Base-by-base conservation (phyloP, 2,888 invertebrate genomes). In the Andrena marginata region DNA sequence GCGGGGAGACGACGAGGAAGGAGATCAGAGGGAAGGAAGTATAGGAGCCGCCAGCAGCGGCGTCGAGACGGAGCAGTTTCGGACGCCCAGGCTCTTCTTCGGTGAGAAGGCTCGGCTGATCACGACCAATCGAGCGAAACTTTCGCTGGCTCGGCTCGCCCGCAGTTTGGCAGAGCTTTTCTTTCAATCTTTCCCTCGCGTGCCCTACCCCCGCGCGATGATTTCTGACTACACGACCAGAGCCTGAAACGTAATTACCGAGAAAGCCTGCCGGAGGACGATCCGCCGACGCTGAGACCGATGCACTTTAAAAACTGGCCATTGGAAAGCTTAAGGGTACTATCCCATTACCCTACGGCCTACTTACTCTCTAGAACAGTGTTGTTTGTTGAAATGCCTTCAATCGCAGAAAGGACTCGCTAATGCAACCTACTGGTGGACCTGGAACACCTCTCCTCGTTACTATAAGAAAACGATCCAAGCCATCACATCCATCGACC, bases 111-210 rank as follows among this genome's bases (percentile, higher is more conserved):
- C 64, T 72, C 71, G 75, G 69, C 65, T 72, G 62, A 69, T 73
- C 77, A 74, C 65, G 70, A 71, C 82, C 84, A 84, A 88, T 88
- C 84, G 87, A 84, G 84, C 84, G 85, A 85, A 85, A 82, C 84
- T 77, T 87, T 88, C 82, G 82, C 85, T 85, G 82, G 81, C 88
- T 77, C 83, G 80, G 72, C 80, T 88, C 35, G 48, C 77, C 62
- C 62, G 76, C 65, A 77, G 80, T 85, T 88, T 85, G 85, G 77
- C 86, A 76, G n/a, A 33, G 77, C 51, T 81, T 77, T 74, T 85
- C 81, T 82, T 79, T 68, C 82, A 54, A 69, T 77, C 80, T 68
- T 56, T 63, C 59, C 60, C 16, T 69, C 74, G 10, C 74, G 7
- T 62, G 76, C 85, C 81, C 82, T 76, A 75, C 51, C 67, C 67